These are phyloP conservation scores for Cheilosia grossa DNA, from an alignment of 2,888 invertebrate genomes.

Conservation along the genomic window DNA sequence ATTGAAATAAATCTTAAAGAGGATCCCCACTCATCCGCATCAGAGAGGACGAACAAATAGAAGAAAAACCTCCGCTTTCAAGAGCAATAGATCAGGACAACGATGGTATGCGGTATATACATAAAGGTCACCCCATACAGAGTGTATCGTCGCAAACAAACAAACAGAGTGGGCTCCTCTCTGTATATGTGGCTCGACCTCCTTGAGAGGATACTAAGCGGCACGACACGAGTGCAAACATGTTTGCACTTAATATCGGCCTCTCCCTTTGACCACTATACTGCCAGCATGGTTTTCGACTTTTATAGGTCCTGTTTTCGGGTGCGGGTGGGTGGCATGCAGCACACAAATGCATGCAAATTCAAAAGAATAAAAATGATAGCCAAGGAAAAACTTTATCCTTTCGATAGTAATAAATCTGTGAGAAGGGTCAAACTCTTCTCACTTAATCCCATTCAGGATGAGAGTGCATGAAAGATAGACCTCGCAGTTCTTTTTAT, in stretches of 20 bases:
- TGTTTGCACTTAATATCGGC: constrained; percentile 63
- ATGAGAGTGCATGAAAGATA: constrained; percentile 60
- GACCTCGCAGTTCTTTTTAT: neutral
- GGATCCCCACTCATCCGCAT: constrained; percentile 53
- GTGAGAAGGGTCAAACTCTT: constrained; percentile 64
- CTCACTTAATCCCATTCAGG: constrained; percentile 67
- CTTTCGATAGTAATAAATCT: constrained; percentile 68
- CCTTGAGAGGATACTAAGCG: constrained; percentile 41
- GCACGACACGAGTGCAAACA: constrained; percentile 67
- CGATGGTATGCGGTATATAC: constrained; percentile 13
- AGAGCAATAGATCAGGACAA: constrained; percentile 62
- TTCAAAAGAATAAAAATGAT: constrained; percentile 47
- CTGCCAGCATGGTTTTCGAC: constrained; percentile 31
- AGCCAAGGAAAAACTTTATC: constrained; percentile 57
- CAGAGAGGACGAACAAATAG: constrained; percentile 14
- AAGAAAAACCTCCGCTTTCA: constrained; percentile 40
- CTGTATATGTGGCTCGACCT: neutral
- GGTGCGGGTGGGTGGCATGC: neutral
- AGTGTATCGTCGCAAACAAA: neutral
- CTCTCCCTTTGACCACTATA: constrained; percentile 19
- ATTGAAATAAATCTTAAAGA: constrained; percentile 65
- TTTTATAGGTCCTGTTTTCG: constrained; percentile 41
- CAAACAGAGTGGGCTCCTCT: constrained; percentile 29
- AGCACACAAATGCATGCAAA: constrained; percentile 54
- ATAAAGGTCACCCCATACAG: constrained; percentile 3